Percentiles rank a stretch among this genome's conserved stretches.
These are phyloP conservation scores for Phallusia fumigata DNA, from an alignment of 23 tunicate genomes.

Conservation along the genomic window DNA sequence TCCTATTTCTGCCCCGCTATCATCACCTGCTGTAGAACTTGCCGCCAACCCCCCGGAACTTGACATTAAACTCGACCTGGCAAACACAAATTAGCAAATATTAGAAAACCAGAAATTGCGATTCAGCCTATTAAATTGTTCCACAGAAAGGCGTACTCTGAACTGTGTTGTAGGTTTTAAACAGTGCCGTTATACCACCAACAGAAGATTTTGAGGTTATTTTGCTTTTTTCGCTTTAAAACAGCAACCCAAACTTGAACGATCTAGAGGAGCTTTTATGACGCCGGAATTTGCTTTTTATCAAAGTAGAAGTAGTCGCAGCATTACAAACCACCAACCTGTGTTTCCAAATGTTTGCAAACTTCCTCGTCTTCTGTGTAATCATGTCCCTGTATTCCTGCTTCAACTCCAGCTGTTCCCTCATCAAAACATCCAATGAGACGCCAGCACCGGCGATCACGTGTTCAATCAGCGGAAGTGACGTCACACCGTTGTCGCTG, in stretches of 20 bases:
- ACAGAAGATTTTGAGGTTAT: neutral
- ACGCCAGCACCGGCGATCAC: slow-evolving; percentile 73
- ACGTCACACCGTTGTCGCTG: slow-evolving; percentile 37
- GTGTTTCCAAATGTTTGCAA: slow-evolving; percentile 79
- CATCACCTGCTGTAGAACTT: slow-evolving; percentile 43
- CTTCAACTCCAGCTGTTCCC: slow-evolving; percentile 74
- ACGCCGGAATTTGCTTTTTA: no score
- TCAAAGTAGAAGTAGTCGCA: neutral
- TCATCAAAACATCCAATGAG: slow-evolving; percentile 62
- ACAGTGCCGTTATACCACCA: neutral
- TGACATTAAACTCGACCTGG: slow-evolving; percentile 69
- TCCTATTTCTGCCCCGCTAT: slow-evolving; percentile 30
- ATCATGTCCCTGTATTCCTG: slow-evolving; percentile 75
- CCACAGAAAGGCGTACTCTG: no score
- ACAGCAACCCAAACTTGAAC: no score
- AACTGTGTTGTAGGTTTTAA: no score
- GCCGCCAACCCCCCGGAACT: slow-evolving; percentile 55
- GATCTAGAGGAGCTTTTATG: no score
- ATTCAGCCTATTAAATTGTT: no score
- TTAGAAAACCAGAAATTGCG: no score
- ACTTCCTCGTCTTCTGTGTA: slow-evolving; percentile 60
- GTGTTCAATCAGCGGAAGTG: slow-evolving; percentile 54
- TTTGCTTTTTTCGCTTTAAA: no score
- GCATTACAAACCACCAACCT: slow-evolving; percentile 12
- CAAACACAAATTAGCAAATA: neutral